Evolutionary conservation across 2,113 vertebrate genomes (phyloP), one percentile per base, ranked within the genome.

Genomic region (Muntiacus muntjak): DNA sequence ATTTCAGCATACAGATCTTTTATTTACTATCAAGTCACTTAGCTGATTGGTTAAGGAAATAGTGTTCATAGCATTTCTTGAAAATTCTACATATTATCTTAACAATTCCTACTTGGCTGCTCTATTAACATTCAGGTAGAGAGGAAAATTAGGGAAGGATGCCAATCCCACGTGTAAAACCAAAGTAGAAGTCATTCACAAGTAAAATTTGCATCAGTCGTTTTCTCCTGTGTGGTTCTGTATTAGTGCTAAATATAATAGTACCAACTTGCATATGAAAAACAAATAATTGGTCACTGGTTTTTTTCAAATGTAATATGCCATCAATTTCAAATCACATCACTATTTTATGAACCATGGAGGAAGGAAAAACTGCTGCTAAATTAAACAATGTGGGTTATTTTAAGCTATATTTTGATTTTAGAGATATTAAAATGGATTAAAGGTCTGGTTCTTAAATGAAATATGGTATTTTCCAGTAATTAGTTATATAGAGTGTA

Each of bases 11-110:
- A 57, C 47, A 87, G 43, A 87, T 88, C 12, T 87, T 96, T 95
- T 95, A 90, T 87, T 97, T 92, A 67, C 21, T 96, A 52, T 60
- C 85, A 90, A 89, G 11, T 12, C 57, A 67, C 43, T 57, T 92
- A 89, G 3, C 78, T 10, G 89, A 30, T 85, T 67, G 89, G 57
- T 93, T 95, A 87, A 89, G 78, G 87, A 92, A 94, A 79, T 52
- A 83, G 5, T 25, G 12, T 64, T 74, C 33, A 52, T 89, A 76
- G 16, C 52, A 55, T 85, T 76, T 76, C n/a, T 87, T 87, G 45
- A 97, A 33, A 91, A 86, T 90, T 76, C 15, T 81, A 50, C 23
- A 28, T 58, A 62, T n/a, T 90, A 79, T 74, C 23, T 74, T 89
- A 81, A 52, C 55, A 86, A 6, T 96, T 85, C 14, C 23, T 82